Conservation (phyloP, 1,140 invertebrate species). For the Bombus consobrinus region DNA sequence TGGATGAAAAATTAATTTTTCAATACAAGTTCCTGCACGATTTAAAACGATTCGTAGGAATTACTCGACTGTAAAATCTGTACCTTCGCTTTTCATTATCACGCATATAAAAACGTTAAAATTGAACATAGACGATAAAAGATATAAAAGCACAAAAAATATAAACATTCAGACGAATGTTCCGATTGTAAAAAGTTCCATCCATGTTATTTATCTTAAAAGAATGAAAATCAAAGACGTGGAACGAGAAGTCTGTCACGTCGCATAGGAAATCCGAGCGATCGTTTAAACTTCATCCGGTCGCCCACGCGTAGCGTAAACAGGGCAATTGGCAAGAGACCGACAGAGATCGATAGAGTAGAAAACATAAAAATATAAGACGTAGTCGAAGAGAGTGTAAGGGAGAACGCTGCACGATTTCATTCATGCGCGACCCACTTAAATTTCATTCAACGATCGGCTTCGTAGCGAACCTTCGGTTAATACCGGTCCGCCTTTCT, state of each 20-base stretch:
- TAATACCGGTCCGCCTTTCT: slow-evolving; percentile 68
- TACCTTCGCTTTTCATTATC: not conserved
- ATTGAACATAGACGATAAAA: not conserved
- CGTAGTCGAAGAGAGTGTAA: not conserved
- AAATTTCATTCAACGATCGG: slow-evolving; percentile 74
- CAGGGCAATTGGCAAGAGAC: slow-evolving; percentile 36
- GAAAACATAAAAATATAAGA: not conserved
- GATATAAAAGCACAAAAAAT: not conserved
- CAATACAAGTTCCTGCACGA: not conserved
- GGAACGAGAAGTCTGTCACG: not conserved
- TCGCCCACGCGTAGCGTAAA: slow-evolving; percentile 67
- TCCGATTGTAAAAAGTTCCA: not conserved
- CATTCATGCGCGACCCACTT: slow-evolving; percentile 76
- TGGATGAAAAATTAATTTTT: not conserved
- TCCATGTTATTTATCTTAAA: not conserved
- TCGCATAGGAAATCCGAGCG: slow-evolving; percentile 13
- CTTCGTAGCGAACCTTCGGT: slow-evolving; percentile 34
- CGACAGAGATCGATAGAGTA: slow-evolving; percentile 15
- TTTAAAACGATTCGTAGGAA: too few species aligned
- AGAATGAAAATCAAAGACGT: not conserved
- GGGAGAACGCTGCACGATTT: slow-evolving; percentile 61
- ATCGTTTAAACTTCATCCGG: slow-evolving; percentile 73
- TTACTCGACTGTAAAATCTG: not conserved
- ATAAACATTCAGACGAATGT: not conserved
- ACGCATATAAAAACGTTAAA: too few species aligned